Base-by-base conservation (phyloP, 2,888 invertebrate species). In the Microplitis manilae region DNA sequence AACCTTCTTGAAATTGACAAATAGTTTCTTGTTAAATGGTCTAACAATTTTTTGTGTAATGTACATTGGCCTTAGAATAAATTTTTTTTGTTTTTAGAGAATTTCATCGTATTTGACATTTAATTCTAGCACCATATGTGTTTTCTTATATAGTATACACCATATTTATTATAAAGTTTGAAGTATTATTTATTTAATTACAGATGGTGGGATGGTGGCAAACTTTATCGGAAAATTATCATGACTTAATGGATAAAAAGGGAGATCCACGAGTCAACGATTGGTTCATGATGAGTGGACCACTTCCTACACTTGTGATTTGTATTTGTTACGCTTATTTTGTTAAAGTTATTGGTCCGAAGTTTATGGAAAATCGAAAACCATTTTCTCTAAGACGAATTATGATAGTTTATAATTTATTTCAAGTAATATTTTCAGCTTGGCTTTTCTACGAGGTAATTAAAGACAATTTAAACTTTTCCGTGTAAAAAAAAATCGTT, bases 321-420 rank as follows among this genome's bases (percentile, higher is more conserved):
- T 95, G 96, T 86, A 90, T 95, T 79, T 91, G 92, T 85, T 97
- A 97, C 88, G 94, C 94, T 41, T 94, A 94, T 86, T 92, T 93
- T 86, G 95, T 95, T 73, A 95, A 94, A 91, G 93, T 94, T 76
- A 85, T 94, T 79, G 96, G 97, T 1, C 97, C 97, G 59, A 93
- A 92, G 85, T 87, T 96, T 40, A 97, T 98, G 97, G 94, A 94
- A 87, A 94, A 96, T 90, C 93, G 96, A 87, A 94, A 96, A 91
- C 95, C 97, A 0, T 94, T 94, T 84, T 93, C 96, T 84, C 91
- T 97, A 71, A 93, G 94, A 81, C 92, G 92, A 83, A 90, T 95
- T 40, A 92, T 98, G 84, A 93, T 97, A 80, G 92, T 93, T 85
- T 97, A 97, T 90, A 98, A 97, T 90, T 92, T 95, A 73, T 92